Conservation (phyloP, 2,888 invertebrate genomes). For the Oscheius sp. region DNA sequence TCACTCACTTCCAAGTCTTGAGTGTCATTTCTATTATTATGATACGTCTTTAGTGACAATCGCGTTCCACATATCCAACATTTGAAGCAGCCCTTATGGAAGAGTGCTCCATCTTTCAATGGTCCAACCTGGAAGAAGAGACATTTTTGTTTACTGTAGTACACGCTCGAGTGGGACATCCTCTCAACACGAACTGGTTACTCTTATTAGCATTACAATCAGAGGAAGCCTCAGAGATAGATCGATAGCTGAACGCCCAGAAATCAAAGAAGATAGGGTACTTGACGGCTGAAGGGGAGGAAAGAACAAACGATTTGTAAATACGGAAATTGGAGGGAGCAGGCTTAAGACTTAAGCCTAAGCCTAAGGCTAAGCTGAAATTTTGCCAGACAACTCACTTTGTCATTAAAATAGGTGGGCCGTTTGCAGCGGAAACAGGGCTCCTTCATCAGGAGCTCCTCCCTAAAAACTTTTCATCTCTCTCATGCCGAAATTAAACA, state of each 20-base stretch:
- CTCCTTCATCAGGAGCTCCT: slow-evolving; percentile 61
- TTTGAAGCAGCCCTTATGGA: slow-evolving; percentile 70
- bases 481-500: not conserved
- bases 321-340: no score
- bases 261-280: no score
- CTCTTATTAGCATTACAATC: slow-evolving; percentile 29
- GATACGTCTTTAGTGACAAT: slow-evolving; percentile 70
- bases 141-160: no score
- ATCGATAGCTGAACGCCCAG: no score
- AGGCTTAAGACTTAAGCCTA: no score
- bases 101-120: slow-evolving; percentile 70
- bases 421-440: slow-evolving; percentile 70
- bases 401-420: slow-evolving; percentile 71
- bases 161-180: slow-evolving; percentile 32
- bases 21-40: slow-evolving; percentile 70
- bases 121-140: slow-evolving; percentile 68
- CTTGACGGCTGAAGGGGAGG: no score
- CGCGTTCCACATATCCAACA: slow-evolving; percentile 71
- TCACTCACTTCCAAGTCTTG: slow-evolving; percentile 68
- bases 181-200: slow-evolving; percentile 28
- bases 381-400: slow-evolving; percentile 40
- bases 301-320: no score
- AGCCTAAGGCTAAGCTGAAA: no score
- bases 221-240: no score
- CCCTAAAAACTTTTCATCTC: not conserved